Evolutionary conservation across 30 jellyfish, hydroid and myxozoan genomes (phyloP).

Genomic region (Sanderia malayensis): DNA sequence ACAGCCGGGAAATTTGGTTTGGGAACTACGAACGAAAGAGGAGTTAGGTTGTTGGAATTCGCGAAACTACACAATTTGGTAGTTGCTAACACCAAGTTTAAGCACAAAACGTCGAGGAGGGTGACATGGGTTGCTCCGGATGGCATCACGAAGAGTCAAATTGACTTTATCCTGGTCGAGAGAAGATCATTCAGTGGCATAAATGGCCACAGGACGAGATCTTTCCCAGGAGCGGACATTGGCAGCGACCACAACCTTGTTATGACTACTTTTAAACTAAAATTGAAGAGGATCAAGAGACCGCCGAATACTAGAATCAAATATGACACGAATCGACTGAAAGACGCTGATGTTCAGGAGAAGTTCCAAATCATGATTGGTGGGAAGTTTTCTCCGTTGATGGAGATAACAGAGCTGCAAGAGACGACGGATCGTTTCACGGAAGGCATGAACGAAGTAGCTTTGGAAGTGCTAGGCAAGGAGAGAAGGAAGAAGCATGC

Average conservation of each 20-base stretch:
- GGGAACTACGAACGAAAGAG: slow-evolving; percentile 43
- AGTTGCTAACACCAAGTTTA: slow-evolving; percentile 11
- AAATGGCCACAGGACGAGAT: neutral
- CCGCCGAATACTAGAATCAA: no score
- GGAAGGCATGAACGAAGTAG: slow-evolving; percentile 39
- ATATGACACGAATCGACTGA: slow-evolving; percentile 23
- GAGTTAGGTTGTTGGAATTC: slow-evolving; percentile 20
- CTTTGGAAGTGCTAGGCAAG: slow-evolving; percentile 34
- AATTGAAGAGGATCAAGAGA: neutral
- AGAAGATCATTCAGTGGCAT: slow-evolving; percentile 4
- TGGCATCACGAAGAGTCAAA: slow-evolving; percentile 1
- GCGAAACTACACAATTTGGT: slow-evolving; percentile 30
- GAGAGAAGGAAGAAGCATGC: slow-evolving; percentile 33
- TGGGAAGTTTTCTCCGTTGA: no score
- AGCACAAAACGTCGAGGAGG: slow-evolving; percentile 3
- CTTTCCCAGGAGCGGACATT: slow-evolving; percentile 24
- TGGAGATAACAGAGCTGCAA: no score
- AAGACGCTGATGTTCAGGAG: slow-evolving; percentile 16
- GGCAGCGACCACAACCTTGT: slow-evolving; percentile 30
- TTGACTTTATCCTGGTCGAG: slow-evolving; percentile 21
- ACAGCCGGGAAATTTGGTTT: slow-evolving; percentile 49
- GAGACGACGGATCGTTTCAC: no score
- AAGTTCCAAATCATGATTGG: no score
- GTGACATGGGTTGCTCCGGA: slow-evolving; percentile 31
- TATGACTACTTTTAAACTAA: slow-evolving; percentile 4